Percentiles rank a stretch among this genome's conserved stretches.
phyloP scores from a whole-genome alignment of 53 echinoderm and acorn worm species.

The Luidia sarsii region DNA sequence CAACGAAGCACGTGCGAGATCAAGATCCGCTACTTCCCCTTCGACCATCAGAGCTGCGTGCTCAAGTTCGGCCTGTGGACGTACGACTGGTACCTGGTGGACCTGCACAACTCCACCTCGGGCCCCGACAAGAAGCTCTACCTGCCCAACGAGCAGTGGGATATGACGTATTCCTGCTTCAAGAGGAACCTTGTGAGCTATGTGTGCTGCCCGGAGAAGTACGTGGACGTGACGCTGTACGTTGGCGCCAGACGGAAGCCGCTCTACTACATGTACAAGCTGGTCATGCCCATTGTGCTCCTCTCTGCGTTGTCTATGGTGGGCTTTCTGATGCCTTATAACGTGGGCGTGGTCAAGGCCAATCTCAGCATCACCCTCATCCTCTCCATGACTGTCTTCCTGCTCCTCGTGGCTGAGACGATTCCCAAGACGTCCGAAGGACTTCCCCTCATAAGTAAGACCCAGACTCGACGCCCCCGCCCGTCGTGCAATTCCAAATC shows the following conservation, averaged over 20 bases:
- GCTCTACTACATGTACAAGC: conserved; percentile 94
- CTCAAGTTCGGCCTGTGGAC: conserved; percentile 98
- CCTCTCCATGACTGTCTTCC: conserved; percentile 94
- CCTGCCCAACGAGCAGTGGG: conserved; percentile 86
- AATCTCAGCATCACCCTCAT: conserved; percentile 94
- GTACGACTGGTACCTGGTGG: conserved; percentile 67
- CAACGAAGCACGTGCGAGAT: conserved; percentile 90
- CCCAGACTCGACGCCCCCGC: no score
- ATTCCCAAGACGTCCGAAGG: conserved; percentile 93
- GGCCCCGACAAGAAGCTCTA: conserved; percentile 59
- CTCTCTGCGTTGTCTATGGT: conserved; percentile 94
- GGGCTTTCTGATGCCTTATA: conserved; percentile 99
- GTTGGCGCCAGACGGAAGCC: conserved; percentile 82
- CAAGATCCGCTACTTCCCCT: conserved; percentile 84
- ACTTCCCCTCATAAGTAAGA: conserved; percentile 93
- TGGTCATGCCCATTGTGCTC: conserved; percentile 95
- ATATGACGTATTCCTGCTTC: conserved; percentile 72
- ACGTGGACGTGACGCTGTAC: conserved; percentile 88
- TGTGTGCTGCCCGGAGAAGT: conserved; percentile 72
- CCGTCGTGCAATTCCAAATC: no score
- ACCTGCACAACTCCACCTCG: conserved; percentile 72
- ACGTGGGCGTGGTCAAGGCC: conserved; percentile 97
- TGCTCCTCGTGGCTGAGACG: conserved; percentile 93
- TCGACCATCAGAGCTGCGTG: conserved; percentile 80
- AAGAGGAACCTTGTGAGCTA: conserved; percentile 69